A percentile compares a stretch with the other conserved stretches of the same genome.
Conservation (phyloP, 2,888 invertebrate species). For the Zhuqinia jingwanae region DNA sequence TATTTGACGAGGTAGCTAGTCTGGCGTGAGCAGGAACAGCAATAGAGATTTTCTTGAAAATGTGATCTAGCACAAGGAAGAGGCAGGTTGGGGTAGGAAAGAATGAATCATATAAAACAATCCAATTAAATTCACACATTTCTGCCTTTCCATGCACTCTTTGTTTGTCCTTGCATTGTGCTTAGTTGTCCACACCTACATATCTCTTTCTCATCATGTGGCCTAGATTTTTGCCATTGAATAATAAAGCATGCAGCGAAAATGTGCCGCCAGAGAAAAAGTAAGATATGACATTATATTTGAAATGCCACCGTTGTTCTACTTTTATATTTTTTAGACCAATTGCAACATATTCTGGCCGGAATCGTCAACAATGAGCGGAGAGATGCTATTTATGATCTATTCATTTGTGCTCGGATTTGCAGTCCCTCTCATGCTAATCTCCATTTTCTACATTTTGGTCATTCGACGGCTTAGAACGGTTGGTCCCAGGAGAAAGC, state of each 20-base stretch:
- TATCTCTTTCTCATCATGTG: neutral
- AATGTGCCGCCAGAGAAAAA: neutral
- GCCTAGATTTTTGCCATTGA: constrained; percentile 12
- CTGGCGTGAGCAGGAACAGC: neutral
- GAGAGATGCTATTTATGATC: constrained; percentile 93
- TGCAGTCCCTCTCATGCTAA: constrained; percentile 91
- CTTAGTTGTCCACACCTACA: neutral
- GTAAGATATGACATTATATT: constrained; percentile 18
- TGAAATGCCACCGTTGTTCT: constrained; percentile 47
- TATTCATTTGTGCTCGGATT: constrained; percentile 94
- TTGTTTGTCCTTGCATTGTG: neutral
- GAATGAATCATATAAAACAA: neutral
- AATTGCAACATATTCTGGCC: constrained; percentile 93
- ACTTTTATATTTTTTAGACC: constrained; percentile 80
- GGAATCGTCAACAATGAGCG: constrained; percentile 82
- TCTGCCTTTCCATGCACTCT: neutral
- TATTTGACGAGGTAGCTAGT: constrained; percentile 32
- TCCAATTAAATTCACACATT: constrained; percentile 42
- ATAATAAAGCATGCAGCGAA: neutral
- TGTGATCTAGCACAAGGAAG: constrained; percentile 23
- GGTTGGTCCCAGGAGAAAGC: constrained; percentile 68
- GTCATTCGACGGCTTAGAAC: constrained; percentile 89
- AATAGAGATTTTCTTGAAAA: constrained; percentile 11
- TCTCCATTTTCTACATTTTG: constrained; percentile 92
- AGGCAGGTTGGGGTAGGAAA: constrained; percentile 12